Base-by-base conservation (phyloP, 2,888 invertebrate species). In the Neocrepidodera transversa region DNA sequence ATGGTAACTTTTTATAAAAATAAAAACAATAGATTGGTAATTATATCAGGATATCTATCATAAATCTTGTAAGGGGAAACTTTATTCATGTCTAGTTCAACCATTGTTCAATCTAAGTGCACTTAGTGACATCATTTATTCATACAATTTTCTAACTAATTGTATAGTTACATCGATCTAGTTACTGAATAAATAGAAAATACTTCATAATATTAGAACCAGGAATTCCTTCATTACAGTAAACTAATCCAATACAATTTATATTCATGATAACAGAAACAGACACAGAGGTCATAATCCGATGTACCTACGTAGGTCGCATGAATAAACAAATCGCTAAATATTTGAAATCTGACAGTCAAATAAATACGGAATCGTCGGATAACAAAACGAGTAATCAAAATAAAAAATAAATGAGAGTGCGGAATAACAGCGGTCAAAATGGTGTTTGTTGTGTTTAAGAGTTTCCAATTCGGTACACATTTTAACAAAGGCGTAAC, bases 241-340 rank as follows among this genome's bases (percentile, higher is more conserved):
- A n/a, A n/a, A n/a, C n/a, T n/a, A n/a, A 51, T 51, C 42, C 51
- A 51, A 42, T 51, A 51, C 51, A 51, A 51, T 51, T 51, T 51
- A 32, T 43, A 54, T 59, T 36, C 54, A 42, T 36, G 35, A 54
- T 49, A 36, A 43, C 20, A 45, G 35, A 43, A 28, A 42, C 28
- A 16, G 54, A 16, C 54, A 36, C 45, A 49, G 23, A 42, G 43
- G 50, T 54, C 50, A 59, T 59, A 54, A 59, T 54, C 23, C 28
- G n/a, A n/a, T n/a, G n/a, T n/a, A 7, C 35, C 50, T 54, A 11
- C 54, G 50, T 42, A 28, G 50, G 26, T 38, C 50, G 17, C 59
- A 45, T 59, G 49, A 59, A 59, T 59, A 59, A 59, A 54, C 49
- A 59, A 59, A 54, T 36, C 43, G 50, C 30, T 59, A 36, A 59